These are phyloP conservation scores for Leptonema lineaticorne DNA, from an alignment of 1,140 invertebrate genomes.

Conservation along the genomic window DNA sequence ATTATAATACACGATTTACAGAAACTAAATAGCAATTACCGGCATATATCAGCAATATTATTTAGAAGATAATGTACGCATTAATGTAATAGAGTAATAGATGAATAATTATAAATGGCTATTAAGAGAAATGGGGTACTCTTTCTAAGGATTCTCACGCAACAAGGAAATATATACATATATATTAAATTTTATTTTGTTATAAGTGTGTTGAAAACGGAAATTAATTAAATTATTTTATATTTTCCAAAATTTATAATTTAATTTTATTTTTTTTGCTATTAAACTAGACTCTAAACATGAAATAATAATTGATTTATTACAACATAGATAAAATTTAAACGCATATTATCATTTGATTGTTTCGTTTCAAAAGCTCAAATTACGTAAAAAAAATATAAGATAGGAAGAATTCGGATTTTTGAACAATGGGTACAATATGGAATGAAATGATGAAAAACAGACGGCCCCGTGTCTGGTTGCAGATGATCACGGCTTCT, in stretches of 20 bases:
- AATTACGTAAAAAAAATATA: not conserved
- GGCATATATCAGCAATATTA: slow-evolving; percentile 3
- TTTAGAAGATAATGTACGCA: not conserved
- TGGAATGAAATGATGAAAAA: slow-evolving; percentile 31
- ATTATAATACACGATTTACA: not conserved
- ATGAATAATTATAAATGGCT: not conserved
- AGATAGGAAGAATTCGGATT: not conserved
- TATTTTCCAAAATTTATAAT: not conserved
- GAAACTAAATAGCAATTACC: slow-evolving; percentile 6
- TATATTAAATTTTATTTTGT: not conserved
- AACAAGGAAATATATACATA: too few relatives aligned
- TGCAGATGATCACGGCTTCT: not conserved
- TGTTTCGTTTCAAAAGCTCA: not conserved
- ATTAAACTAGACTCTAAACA: not conserved
- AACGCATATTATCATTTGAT: not conserved
- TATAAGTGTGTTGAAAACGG: too few relatives aligned
- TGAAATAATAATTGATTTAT: not conserved
- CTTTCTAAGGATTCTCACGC: not conserved
- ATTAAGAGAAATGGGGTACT: slow-evolving; percentile 15
- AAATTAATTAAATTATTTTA: not conserved
- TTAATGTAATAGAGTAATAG: not conserved
- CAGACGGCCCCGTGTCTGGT: slow-evolving; percentile 27
- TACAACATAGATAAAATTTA: not conserved
- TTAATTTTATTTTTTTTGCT: too few relatives aligned
- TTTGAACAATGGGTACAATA: slow-evolving; percentile 26